Base-by-base conservation (phyloP, 2,888 invertebrate species). In the Lithophane ornitopus region DNA sequence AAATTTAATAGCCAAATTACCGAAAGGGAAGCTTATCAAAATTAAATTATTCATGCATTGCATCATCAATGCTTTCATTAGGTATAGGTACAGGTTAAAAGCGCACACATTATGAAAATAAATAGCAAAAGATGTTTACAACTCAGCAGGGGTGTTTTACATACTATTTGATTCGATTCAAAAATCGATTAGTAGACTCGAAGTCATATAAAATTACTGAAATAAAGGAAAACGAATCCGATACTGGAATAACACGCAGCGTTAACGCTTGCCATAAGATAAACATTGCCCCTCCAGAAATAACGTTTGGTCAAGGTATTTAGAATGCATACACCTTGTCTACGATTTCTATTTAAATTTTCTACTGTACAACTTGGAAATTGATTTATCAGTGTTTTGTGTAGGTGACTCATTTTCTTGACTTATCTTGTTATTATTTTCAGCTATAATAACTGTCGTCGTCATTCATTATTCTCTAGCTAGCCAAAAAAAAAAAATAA, bases 271-370 rank as follows among this genome's bases (percentile, higher is more conserved):
- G 89, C 89, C 87, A 87, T 92, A 92, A 94, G 90, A 92, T 94
- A 95, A 95, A 95, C 95, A 94, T 89, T 88, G 88, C 83, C 88
- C 82, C 80, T 92, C 93, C 93, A 93, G 90, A 94, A 95, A 95
- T 95, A 95, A 92, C 94, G 91, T 84, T 90, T 90, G 87, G 85
- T 86, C 89, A 89, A 92, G 92, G 93, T 92, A 94, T 94, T 91
- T 90, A 87, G 87, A 91, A 90, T 91, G 91, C 90, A 91, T 89
- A 91, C 91, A 91, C 90, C 89, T 89, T 92, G 89, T 89, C 88
- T 89, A 90, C 87, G 88, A 90, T 87, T 87, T 89, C 86, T 89
- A 85, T 90, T 89, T 87, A 84, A 74, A 76, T 81, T 86, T 85
- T 74, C 79, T 71, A 78, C 74, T 77, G 74, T 76, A 75, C 44